Base-by-base conservation (phyloP, 30 jellyfish, hydroid and myxozoan genomes). In the Phacellophora camtschatica region DNA sequence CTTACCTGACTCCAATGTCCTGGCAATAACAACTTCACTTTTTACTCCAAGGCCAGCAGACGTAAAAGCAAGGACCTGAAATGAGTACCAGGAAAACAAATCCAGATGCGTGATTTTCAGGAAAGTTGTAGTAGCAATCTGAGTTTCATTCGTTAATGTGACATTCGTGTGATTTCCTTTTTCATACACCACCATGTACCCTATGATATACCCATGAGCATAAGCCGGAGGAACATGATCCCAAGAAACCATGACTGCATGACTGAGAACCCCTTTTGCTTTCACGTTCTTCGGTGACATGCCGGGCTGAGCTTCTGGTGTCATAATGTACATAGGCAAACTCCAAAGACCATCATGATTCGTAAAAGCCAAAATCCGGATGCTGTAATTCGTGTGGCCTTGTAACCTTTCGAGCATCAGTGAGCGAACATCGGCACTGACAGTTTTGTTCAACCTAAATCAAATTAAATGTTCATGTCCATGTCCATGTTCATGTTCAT, bases 211-310 rank as follows among this genome's bases (percentile, higher is more conserved):
- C 15, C 84, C 84, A 46, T 71, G 84, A 10, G 71, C 45, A 30
- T 46, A 51, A 13, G 84, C 84, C 9, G 84, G 71, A 1, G 84
- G 84, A 9, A 51, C 71, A 22, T 71, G 84, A 5, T 51, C 30
- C 84, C 84, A 71, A 10, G 71, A 24, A 6, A 71, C 84, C 71
- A 71, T 48, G 71, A 71, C 54, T 12, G 84, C 48, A n/a, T 48
- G 70, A 22, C 30, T 29, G 22, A 22, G 20, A 3, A 55, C 48
- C 30, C 71, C 84, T 7, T 18, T 32, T 12, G 84, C 72, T 30
- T 71, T 11, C 1, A 71, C 84, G 33, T 71, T 71, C 12, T 24
- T 8, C n/a, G 84, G 84, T 10, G 84, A 51, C 70, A 71, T 51
- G 20, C 70, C 71, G 6, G 84, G 84, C 35, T 3, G 18, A 10